These are phyloP conservation scores for Notamacropus eugenii DNA, from an alignment of 2,797 vertebrate genomes.

Conservation along the genomic window DNA sequence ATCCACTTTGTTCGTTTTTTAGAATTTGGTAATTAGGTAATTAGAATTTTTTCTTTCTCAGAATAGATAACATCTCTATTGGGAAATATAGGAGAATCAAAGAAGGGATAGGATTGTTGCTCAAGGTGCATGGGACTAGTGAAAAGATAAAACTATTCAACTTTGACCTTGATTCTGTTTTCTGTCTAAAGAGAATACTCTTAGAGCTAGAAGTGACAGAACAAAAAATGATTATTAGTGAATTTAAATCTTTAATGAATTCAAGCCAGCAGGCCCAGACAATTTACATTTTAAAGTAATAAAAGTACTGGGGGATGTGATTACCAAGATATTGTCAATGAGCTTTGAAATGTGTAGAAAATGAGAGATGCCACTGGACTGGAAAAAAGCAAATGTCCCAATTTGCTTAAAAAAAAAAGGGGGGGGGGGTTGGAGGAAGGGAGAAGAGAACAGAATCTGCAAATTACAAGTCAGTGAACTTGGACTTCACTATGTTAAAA, in stretches of 20 bases:
- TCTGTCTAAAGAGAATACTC: not conserved
- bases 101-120: not conserved
- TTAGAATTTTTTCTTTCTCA: not conserved
- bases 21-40: not conserved
- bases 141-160: not conserved
- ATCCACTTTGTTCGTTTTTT: not conserved
- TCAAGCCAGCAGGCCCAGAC: not conserved
- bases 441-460: not conserved
- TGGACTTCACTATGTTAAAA: not conserved
- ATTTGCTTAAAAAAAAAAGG: not conserved
- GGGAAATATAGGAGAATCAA: not conserved
- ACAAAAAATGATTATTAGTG: not conserved
- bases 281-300: not conserved
- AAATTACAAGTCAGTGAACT: not conserved
- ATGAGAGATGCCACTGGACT: not conserved
- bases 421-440: not conserved
- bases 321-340: not conserved
- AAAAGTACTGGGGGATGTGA: not conserved
- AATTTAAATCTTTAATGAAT: not conserved
- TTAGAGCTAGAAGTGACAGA: not conserved
- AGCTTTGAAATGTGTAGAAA: not conserved
- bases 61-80: not conserved
- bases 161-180: not conserved
- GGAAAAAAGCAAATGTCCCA: not conserved
- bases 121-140: not conserved